phyloP scores from a whole-genome alignment of 2,797 vertebrate genomes.

The Acrossocheilus wenchowensis region DNA sequence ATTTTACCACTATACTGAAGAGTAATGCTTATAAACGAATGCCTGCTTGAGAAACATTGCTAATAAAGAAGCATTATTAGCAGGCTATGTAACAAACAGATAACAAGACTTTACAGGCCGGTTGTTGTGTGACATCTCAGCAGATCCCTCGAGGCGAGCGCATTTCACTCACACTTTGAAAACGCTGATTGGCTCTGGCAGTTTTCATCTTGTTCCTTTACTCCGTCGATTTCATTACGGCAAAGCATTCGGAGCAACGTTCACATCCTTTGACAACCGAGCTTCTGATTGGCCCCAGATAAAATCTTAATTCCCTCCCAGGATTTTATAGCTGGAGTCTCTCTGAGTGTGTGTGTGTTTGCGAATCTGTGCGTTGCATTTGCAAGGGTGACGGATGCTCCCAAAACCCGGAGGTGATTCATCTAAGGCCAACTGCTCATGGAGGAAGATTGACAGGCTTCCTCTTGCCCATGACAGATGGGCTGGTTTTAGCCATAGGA shows the following conservation, averaged over 20 bases:
- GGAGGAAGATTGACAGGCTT: conserved; percentile 51
- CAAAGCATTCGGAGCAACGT: conserved; percentile 49
- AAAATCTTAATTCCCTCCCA: conserved; percentile 32
- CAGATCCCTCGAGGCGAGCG: conserved; percentile 25
- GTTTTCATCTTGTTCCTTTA: conserved; percentile 60
- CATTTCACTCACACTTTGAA: conserved; percentile 54
- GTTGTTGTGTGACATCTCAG: conserved; percentile 48
- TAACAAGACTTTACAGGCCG: conserved; percentile 23
- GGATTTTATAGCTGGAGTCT: conserved; percentile 34
- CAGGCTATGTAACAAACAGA: neutral
- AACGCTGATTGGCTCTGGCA: conserved; percentile 60
- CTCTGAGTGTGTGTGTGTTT: conserved; percentile 48
- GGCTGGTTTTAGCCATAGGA: conserved; percentile 33
- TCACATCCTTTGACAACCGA: conserved; percentile 57
- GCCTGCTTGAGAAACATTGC: neutral
- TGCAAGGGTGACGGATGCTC: conserved; percentile 33
- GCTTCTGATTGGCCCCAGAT: conserved; percentile 26
- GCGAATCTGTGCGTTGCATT: conserved; percentile 31
- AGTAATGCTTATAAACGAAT: neutral
- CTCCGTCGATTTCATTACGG: conserved; percentile 57
- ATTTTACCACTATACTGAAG: neutral
- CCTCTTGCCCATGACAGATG: conserved; percentile 31
- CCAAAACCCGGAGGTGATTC: conserved; percentile 43
- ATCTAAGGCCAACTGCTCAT: conserved; percentile 46
- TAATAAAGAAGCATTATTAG: conserved; percentile 3